A percentile compares a stretch with the other conserved stretches of the same genome.
These are phyloP conservation scores for Austrofundulus limnaeus DNA, from an alignment of 2,113 vertebrate species.

Conservation along the genomic window DNA sequence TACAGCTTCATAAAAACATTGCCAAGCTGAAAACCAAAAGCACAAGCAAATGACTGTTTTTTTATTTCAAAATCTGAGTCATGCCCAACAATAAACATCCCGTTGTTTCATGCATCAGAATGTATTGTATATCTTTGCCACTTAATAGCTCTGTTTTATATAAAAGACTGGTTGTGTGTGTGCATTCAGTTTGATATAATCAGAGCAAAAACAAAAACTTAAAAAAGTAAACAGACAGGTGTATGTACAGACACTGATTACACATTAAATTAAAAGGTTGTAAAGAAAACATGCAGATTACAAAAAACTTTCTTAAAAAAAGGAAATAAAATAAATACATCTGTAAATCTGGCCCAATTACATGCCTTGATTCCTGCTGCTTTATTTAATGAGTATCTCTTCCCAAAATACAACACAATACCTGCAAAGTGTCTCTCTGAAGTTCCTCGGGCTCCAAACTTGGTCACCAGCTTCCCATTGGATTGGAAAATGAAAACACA, in stretches of 20 bases:
- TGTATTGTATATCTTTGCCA: background rate
- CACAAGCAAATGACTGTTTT: slow-evolving; percentile 8
- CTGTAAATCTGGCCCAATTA: slow-evolving; percentile 61
- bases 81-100: background rate
- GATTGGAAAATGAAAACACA: slow-evolving; percentile 98
- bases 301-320: slow-evolving; percentile 20
- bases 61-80: background rate
- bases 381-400: background rate
- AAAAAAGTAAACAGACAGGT: slow-evolving; percentile 1
- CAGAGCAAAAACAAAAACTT: slow-evolving; percentile 4
- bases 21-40: slow-evolving; percentile 9
- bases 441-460: slow-evolving; percentile 90
- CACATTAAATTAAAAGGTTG: background rate
- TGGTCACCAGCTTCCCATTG: slow-evolving; percentile 93
- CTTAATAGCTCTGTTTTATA: background rate
- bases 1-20: slow-evolving; percentile 25
- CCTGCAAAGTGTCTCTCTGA: slow-evolving; percentile 94
- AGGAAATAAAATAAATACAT: slow-evolving; percentile 19
- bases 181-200: background rate
- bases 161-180: background rate
- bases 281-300: slow-evolving; percentile 23
- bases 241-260: slow-evolving; percentile 18
- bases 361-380: slow-evolving; percentile 11
- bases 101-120: slow-evolving; percentile 20
- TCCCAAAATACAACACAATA: slow-evolving; percentile 39